Evolutionary conservation across 2,113 vertebrate species (phyloP).

Genomic region (Cyphomyrus plagiostoma): DNA sequence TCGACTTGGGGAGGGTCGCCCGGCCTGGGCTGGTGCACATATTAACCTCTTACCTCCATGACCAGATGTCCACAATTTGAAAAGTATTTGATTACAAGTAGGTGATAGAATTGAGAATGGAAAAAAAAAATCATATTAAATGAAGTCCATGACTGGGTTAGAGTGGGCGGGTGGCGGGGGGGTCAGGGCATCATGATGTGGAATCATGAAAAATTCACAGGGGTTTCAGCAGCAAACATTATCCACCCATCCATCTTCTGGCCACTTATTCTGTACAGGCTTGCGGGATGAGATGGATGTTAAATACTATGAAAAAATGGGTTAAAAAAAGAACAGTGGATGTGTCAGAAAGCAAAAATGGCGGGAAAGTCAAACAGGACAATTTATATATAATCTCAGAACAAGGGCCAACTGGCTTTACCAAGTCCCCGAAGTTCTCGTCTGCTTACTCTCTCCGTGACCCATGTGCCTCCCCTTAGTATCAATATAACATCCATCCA

Average conservation of each 20-base stretch:
- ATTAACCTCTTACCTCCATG: conserved; percentile 62
- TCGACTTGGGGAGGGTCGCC: conserved; percentile 53
- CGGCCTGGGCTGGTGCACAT: conserved; percentile 56
- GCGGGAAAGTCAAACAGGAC: not conserved
- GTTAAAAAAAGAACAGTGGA: not conserved
- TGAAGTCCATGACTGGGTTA: not conserved
- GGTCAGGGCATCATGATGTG: not conserved
- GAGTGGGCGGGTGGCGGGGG: not conserved
- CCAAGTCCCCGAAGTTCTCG: not conserved
- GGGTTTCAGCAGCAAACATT: not conserved
- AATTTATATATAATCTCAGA: not conserved
- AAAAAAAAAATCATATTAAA: not conserved
- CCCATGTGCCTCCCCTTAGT: not conserved
- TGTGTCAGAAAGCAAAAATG: not conserved
- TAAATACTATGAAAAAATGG: not conserved
- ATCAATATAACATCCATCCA: not conserved
- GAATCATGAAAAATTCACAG: not conserved
- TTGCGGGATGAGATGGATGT: not conserved
- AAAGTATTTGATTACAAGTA: conserved; percentile 64
- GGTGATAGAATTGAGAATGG: not conserved
- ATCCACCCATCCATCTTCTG: not conserved
- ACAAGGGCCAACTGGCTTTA: not conserved
- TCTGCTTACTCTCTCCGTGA: not conserved
- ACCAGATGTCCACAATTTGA: conserved; percentile 62
- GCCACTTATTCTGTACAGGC: not conserved